Conservation (phyloP, 2,113 vertebrate species). For the Meleagris gallopavo region DNA sequence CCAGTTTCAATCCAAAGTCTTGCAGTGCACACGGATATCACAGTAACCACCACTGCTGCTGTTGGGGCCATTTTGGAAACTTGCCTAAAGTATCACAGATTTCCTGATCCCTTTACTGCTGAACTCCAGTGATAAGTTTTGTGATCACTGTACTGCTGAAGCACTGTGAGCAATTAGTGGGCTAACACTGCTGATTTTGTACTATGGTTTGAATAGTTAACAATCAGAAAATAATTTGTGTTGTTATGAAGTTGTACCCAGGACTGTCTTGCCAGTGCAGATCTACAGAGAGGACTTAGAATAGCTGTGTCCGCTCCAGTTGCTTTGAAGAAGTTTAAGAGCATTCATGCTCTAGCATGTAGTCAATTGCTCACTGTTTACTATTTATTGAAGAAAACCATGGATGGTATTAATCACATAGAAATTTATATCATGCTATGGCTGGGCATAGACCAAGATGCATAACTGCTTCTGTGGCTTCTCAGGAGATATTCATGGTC, state of each 20-base stretch:
- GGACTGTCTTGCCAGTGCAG: not conserved
- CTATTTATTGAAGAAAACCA: not conserved
- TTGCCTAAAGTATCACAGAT: not conserved
- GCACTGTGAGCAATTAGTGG: not conserved
- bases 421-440: not conserved
- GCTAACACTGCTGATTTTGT: not conserved
- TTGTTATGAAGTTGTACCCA: not conserved
- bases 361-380: not conserved
- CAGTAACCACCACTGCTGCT: not conserved
- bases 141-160: not conserved
- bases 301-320: not conserved
- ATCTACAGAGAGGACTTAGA: accelerated
- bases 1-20: not conserved
- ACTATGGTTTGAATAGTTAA: not conserved
- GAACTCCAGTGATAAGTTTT: not conserved
- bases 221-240: not conserved
- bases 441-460: not conserved
- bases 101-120: accelerated
- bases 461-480: not conserved
- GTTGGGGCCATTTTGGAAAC: not conserved
- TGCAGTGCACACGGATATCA: not conserved
- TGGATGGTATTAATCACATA: accelerated
- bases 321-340: not conserved
- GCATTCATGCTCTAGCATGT: not conserved
- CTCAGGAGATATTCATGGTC: not conserved